Evolutionary conservation across 1,140 invertebrate genomes (phyloP).

Genomic region (Leucophenga varia): DNA sequence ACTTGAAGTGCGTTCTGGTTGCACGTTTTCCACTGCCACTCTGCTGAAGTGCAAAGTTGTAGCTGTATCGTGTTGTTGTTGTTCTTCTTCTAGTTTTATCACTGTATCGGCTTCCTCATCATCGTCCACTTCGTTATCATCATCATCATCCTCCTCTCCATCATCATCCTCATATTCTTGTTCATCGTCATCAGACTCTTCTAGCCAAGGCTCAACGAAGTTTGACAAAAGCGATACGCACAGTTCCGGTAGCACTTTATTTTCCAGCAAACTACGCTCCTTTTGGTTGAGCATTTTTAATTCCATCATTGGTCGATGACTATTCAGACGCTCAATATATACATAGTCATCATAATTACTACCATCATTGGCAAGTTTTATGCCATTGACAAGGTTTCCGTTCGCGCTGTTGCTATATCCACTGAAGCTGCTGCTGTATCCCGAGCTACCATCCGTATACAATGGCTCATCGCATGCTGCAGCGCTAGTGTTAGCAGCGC

Average conservation of each 20-base stretch:
- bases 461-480: conserved; percentile 4
- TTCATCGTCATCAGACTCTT: conserved; percentile 52
- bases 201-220: conserved; percentile 28
- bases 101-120: conserved; percentile 54
- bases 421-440: conserved; percentile 34
- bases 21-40: no score
- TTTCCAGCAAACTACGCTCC: conserved; percentile 9
- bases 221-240: conserved; percentile 32
- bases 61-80: conserved; percentile 39
- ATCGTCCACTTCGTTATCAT: conserved; percentile 55
- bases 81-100: conserved; percentile 25
- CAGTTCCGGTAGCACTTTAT: conserved; percentile 35
- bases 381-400: no score
- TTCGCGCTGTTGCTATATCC: no score
- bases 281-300: conserved; percentile 13
- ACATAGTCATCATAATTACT: conserved; percentile 44
- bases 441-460: conserved; percentile 39
- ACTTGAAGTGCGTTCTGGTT: no score
- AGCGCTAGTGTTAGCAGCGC: conserved; percentile 9
- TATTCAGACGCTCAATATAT: conserved; percentile 38
- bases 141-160: conserved; percentile 32
- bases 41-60: conserved; percentile 27
- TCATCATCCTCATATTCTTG: conserved; percentile 45
- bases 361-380: background rate
- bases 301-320: conserved; percentile 33